A percentile compares a stretch with the other conserved stretches of the same genome.
phyloP scores from a whole-genome alignment of 2,797 vertebrate species.

The Pseudomugil gertrudae region DNA sequence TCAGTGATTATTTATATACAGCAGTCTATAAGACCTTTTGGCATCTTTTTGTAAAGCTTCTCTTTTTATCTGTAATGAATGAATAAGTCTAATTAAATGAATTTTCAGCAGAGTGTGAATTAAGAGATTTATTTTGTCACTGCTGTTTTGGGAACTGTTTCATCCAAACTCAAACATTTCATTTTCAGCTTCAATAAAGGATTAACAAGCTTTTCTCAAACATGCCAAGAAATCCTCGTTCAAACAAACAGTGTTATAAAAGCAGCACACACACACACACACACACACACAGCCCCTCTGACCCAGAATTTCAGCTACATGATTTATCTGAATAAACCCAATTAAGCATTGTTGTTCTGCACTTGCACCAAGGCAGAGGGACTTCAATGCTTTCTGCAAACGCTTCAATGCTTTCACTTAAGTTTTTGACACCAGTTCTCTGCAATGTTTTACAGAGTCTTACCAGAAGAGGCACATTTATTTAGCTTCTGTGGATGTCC shows the following conservation, averaged over 20 bases:
- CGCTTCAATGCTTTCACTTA: too few species aligned
- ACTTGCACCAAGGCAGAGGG: too few species aligned
- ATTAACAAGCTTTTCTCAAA: background rate
- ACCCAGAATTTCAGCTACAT: background rate
- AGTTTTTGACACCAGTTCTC: too few species aligned
- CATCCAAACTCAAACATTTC: background rate
- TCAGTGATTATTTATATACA: conserved; percentile 37
- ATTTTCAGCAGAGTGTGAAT: conserved; percentile 56
- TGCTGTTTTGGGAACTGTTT: conserved; percentile 17
- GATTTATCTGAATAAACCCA: conserved; percentile 1
- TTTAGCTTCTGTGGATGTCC: too few species aligned
- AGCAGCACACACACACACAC: background rate
- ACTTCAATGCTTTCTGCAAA: too few species aligned
- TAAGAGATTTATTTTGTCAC: conserved; percentile 2
- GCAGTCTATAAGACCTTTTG: conserved; percentile 37
- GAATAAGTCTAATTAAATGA: conserved; percentile 69
- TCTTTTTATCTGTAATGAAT: conserved; percentile 71
- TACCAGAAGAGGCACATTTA: too few species aligned
- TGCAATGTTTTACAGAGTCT: too few species aligned
- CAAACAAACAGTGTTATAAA: background rate
- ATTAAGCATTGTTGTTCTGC: too few species aligned
- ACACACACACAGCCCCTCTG: background rate
- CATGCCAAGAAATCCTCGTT: background rate
- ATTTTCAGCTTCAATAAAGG: conserved; percentile 9
- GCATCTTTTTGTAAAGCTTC: conserved; percentile 70